Base-by-base conservation (phyloP, 2,113 vertebrate genomes). In the Probosciger aterrimus region DNA sequence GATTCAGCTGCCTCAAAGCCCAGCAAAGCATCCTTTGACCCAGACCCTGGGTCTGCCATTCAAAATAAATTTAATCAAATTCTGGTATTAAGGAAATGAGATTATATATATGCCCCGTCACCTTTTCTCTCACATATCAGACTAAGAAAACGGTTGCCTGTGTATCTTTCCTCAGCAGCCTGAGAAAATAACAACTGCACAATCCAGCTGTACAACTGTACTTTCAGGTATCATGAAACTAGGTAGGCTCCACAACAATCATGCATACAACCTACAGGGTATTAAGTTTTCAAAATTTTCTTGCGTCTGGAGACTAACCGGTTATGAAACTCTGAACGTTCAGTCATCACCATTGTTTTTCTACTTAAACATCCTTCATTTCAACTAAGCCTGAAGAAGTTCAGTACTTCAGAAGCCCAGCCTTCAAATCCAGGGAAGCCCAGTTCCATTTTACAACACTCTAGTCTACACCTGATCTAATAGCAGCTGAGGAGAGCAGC, bases 191-290 rank as follows among this genome's bases (percentile, higher is more conserved):
- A 57, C 33, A 47, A 71, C 18, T 14, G 30, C 73, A 62, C 16
- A 27, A 14, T 12, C 23, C 49, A 59, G n/a, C 55, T n/a, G 55
- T 14, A 57, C 33, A 57, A n/a, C 55, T 7, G 37, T 27, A 19
- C 20, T 23, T 47, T 6, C 3, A 27, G 6, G 18, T 15, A 18
- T 37, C 78, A 65, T 0, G 1, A 24, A 60, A 27, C 23, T 3
- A 19, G 25, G 63, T 30, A 63, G 44, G 16, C 28, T 33, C n/a
- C 49, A 65, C 19, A 12, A 18, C 5, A 14, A 31, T 70, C 30
- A 24, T 2, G n/a, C 5, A 7, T 1, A 44, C 28, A 63, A 55
- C 5, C 0, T 5, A 27, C 8, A 22, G 18, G 43, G 39, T 7
- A 71, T 2, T 4, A 28, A 12, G 10, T 47, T 57, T n/a, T 13